These are phyloP conservation scores for Dione juno DNA, from an alignment of 2,888 invertebrate genomes.

Conservation along the genomic window DNA sequence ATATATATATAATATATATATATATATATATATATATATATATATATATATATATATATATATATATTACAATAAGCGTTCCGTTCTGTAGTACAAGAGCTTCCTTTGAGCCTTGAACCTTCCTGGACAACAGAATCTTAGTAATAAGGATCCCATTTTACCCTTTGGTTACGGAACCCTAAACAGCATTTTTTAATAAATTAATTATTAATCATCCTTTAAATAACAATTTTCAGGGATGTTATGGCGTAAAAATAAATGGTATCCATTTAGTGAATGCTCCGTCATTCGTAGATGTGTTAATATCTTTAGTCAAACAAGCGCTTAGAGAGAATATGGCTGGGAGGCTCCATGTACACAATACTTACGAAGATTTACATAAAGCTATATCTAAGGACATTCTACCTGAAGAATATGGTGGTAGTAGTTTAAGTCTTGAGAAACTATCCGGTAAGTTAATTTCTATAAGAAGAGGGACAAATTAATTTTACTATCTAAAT, in stretches of 20 bases:
- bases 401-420: conserved; percentile 60
- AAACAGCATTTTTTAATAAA: too few relatives aligned
- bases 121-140: too few relatives aligned
- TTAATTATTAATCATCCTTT: neutral
- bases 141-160: too few relatives aligned
- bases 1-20: too few relatives aligned
- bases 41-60: too few relatives aligned
- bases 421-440: conserved; percentile 43
- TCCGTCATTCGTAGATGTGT: conserved; percentile 63
- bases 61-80: too few relatives aligned
- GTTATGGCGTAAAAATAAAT: conserved; percentile 63
- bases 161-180: too few relatives aligned
- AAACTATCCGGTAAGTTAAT: conserved; percentile 27
- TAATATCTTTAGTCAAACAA: conserved; percentile 63
- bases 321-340: conserved; percentile 55
- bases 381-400: conserved; percentile 52
- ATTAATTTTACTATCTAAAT: too few relatives aligned
- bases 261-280: conserved; percentile 66
- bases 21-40: too few relatives aligned
- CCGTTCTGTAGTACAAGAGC: too few relatives aligned
- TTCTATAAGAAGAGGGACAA: neutral
- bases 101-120: too few relatives aligned
- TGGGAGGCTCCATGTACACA: conserved; percentile 50
- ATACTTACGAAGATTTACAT: conserved; percentile 48
- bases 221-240: conserved; percentile 54